phyloP scores from a whole-genome alignment of 2,888 invertebrate genomes.

The Standfussiana lucernea region DNA sequence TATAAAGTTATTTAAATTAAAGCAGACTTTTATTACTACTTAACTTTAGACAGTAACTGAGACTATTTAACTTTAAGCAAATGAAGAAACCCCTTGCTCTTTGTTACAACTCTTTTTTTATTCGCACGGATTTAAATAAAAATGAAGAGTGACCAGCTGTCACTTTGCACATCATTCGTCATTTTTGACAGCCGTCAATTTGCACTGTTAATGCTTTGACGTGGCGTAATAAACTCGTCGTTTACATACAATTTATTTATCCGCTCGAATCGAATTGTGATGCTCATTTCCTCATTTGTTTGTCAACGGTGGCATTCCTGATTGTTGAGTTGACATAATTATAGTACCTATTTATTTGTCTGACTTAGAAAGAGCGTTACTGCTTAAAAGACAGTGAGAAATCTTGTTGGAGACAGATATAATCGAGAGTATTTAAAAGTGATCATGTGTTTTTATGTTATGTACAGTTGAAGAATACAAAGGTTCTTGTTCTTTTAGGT shows the following conservation, averaged over 20 bases:
- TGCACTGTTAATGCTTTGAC: background rate
- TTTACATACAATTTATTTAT: slow-evolving; percentile 39
- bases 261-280: slow-evolving; percentile 19
- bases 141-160: background rate
- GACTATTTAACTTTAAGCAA: background rate
- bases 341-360: background rate
- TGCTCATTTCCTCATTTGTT: slow-evolving; percentile 27
- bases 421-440: background rate
- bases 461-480: background rate
- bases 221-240: slow-evolving; percentile 9
- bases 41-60: background rate
- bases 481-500: background rate
- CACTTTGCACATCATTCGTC: background rate
- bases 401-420: background rate
- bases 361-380: background rate
- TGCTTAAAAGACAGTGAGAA: background rate
- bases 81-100: background rate
- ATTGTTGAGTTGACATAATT: slow-evolving; percentile 9
- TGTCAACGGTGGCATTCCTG: slow-evolving; percentile 34
- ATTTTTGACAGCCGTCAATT: slow-evolving; percentile 17
- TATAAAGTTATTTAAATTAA: background rate
- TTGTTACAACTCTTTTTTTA: background rate
- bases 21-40: background rate
- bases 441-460: background rate
- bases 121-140: background rate